These are phyloP conservation scores for Diabrotica virgifera DNA, from an alignment of 1,140 invertebrate genomes.

Conservation along the genomic window DNA sequence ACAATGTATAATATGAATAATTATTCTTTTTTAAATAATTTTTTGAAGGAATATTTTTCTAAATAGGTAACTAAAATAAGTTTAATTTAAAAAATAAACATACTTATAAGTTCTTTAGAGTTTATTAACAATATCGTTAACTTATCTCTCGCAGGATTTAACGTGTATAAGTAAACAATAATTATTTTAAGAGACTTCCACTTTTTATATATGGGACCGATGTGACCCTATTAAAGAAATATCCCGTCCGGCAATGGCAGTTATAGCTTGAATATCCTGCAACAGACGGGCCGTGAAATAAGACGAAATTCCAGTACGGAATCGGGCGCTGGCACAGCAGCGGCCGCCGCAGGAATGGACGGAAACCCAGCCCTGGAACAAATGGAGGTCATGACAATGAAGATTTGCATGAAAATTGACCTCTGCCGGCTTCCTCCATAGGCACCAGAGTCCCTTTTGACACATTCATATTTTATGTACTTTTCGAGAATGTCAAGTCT, in stretches of 20 bases:
- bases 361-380: conserved; percentile 32
- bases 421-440: conserved; percentile 27
- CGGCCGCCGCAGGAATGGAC: conserved; percentile 8
- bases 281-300: conserved; percentile 37
- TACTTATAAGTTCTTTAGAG: too few relatives aligned
- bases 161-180: too few relatives aligned
- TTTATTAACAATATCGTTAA: too few relatives aligned
- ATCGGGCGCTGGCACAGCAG: not conserved
- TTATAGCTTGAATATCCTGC: conserved; percentile 19
- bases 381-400: conserved; percentile 38
- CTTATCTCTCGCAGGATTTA: too few relatives aligned
- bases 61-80: too few relatives aligned
- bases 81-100: too few relatives aligned
- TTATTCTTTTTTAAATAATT: too few relatives aligned
- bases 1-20: too few relatives aligned
- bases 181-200: too few relatives aligned
- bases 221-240: too few relatives aligned
- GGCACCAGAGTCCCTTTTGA: conserved; percentile 9
- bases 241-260: not conserved
- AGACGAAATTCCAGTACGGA: conserved; percentile 27
- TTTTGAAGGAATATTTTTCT: too few relatives aligned
- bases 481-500: conserved; percentile 12
- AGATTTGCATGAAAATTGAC: conserved; percentile 44
- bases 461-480: conserved; percentile 24
- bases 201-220: too few relatives aligned